Conservation (phyloP, 2,113 vertebrate species). For the Cryptoleucopteryx plumbea region DNA sequence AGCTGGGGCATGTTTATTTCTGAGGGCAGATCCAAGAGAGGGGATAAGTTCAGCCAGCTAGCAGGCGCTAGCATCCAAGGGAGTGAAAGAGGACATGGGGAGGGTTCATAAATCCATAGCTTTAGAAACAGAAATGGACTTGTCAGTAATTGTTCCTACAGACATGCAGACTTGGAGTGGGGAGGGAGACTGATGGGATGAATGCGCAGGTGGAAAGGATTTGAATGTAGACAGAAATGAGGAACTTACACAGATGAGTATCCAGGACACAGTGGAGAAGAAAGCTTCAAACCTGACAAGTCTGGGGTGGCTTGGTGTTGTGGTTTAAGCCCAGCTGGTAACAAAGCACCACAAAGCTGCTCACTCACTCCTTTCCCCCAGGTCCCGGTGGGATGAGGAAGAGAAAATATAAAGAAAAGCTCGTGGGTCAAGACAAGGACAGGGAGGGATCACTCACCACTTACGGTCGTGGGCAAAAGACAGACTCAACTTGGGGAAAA, state of each 20-base stretch:
- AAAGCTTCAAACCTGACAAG: neutral
- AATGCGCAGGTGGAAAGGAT: slow-evolving; percentile 4
- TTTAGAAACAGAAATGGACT: neutral
- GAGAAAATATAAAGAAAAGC: too few species aligned
- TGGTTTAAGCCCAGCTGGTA: too few species aligned
- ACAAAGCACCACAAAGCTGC: too few species aligned
- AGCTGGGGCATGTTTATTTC: slow-evolving; percentile 27
- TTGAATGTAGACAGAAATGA: neutral
- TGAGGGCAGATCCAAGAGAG: slow-evolving; percentile 35
- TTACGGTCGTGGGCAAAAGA: too few species aligned
- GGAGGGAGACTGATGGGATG: neutral
- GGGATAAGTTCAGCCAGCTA: slow-evolving; percentile 38
- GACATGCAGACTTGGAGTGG: neutral
- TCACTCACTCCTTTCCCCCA: too few species aligned
- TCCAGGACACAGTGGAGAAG: neutral
- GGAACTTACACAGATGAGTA: neutral
- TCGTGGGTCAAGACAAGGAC: too few species aligned
- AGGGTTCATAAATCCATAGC: neutral
- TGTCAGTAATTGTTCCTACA: neutral
- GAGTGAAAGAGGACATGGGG: neutral
- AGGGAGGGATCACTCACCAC: too few species aligned
- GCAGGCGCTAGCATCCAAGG: neutral
- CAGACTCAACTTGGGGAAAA: too few species aligned
- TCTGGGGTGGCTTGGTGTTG: neutral
- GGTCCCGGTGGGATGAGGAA: too few species aligned